Conservation (phyloP, 2,888 invertebrate genomes). For the Aphodius sticticus region DNA sequence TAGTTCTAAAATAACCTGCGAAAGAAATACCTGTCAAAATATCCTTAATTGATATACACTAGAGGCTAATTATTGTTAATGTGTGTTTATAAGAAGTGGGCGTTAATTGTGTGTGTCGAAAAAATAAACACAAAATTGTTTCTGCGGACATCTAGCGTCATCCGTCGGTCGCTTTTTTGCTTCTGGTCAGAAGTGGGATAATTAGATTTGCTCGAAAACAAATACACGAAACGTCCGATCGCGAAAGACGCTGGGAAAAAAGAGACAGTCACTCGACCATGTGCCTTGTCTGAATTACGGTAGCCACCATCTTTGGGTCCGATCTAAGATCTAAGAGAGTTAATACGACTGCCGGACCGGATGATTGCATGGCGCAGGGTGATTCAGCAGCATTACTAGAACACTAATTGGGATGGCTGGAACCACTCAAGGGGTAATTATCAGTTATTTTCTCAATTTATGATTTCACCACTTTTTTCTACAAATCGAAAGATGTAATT, state of each 20-base stretch:
- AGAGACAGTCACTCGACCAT: background rate
- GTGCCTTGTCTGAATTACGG: constrained; percentile 14
- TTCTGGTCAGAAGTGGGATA: background rate
- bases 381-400: constrained; percentile 51
- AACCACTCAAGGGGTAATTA: constrained; percentile 51
- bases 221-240: constrained; percentile 11
- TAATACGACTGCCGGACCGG: constrained; percentile 28
- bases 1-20: background rate
- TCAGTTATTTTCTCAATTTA: constrained; percentile 52
- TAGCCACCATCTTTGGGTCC: constrained; percentile 13
- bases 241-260: background rate
- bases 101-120: background rate
- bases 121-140: background rate
- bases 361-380: constrained; percentile 44
- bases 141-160: background rate
- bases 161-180: background rate
- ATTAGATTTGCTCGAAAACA: constrained; percentile 17
- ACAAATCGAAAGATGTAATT: constrained; percentile 37
- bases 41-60: background rate
- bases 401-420: constrained; percentile 53
- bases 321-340: constrained; percentile 33
- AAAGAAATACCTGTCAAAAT: background rate
- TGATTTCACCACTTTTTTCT: constrained; percentile 49
- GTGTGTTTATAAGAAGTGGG: constrained; percentile 4
- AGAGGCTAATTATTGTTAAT: background rate